Evolutionary conservation across 2,113 vertebrate genomes (phyloP).

Genomic region (Pandion haliaetus): DNA sequence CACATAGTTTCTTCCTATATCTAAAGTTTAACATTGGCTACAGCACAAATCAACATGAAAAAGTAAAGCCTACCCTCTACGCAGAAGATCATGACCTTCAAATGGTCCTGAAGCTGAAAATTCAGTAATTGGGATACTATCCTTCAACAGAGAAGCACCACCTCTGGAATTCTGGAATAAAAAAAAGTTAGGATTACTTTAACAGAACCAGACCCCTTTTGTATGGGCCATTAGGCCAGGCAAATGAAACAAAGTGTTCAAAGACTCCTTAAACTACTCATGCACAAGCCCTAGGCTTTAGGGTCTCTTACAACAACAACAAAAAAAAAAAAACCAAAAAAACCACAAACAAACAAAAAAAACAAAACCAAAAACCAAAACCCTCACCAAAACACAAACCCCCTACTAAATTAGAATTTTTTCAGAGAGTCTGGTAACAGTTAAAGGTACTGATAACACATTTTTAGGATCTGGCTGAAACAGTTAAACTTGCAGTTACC

Average conservation of each 20-base stretch:
- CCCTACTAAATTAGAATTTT: background rate
- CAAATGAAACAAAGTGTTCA: background rate
- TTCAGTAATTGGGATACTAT: conserved; percentile 85
- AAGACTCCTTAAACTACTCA: background rate
- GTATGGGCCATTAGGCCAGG: rapidly evolving
- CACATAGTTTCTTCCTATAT: background rate
- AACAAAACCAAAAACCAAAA: background rate
- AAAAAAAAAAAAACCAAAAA: no score
- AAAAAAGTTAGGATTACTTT: background rate
- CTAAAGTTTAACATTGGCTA: background rate
- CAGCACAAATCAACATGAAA: background rate
- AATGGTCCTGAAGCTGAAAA: conserved; percentile 82
- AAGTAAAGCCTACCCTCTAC: conserved; percentile 78
- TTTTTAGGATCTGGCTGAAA: background rate
- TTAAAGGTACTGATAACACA: background rate
- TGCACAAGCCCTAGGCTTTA: background rate
- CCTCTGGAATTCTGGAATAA: conserved; percentile 84
- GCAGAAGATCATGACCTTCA: conserved; percentile 86
- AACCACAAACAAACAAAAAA: no score
- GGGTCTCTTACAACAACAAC: background rate
- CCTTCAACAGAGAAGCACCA: conserved; percentile 84
- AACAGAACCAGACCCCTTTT: background rate
- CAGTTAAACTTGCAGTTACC: background rate
- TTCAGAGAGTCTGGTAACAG: background rate
- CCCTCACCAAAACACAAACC: background rate